Conservation (phyloP, 2,888 invertebrate genomes). For the Galeopsomyia nigrocyanea region DNA sequence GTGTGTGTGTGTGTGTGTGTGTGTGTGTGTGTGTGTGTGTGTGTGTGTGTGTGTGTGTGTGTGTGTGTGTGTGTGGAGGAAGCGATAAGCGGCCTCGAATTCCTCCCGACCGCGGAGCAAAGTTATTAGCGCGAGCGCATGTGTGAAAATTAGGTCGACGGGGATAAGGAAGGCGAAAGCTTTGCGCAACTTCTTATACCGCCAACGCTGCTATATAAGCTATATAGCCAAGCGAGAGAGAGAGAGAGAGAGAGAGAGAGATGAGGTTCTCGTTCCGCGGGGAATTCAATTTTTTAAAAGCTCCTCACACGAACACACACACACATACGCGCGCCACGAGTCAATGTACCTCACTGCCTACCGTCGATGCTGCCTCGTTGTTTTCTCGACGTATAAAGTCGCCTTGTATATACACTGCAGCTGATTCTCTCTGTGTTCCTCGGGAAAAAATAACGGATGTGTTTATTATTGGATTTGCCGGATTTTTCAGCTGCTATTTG, state of each 20-base stretch:
- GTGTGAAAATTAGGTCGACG: constrained; percentile 47
- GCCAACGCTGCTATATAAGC: not conserved
- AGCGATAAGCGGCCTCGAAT: constrained; percentile 45
- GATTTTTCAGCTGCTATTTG: no score
- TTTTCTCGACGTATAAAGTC: constrained; percentile 12
- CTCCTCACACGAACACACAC: no score
- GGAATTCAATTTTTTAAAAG: constrained; percentile 53
- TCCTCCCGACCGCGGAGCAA: constrained; percentile 38
- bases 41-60: no score
- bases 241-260: constrained; percentile 22
- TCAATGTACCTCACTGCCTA: constrained; percentile 22
- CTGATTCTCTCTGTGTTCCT: no score
- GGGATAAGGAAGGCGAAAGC: constrained; percentile 25
- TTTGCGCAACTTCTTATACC: constrained; percentile 43
- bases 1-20: no score
- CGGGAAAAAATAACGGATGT: no score
- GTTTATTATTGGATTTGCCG: no score
- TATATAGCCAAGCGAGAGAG: no score
- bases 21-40: no score
- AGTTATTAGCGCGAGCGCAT: constrained; percentile 20
- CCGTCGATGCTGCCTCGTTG: not conserved
- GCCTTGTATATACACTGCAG: no score
- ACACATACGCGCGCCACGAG: not conserved
- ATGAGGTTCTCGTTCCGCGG: constrained; percentile 50
- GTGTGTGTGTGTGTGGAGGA: no score